Evolutionary conservation across 2,113 vertebrate species (phyloP).

Genomic region (Anthoscopus minutus): DNA sequence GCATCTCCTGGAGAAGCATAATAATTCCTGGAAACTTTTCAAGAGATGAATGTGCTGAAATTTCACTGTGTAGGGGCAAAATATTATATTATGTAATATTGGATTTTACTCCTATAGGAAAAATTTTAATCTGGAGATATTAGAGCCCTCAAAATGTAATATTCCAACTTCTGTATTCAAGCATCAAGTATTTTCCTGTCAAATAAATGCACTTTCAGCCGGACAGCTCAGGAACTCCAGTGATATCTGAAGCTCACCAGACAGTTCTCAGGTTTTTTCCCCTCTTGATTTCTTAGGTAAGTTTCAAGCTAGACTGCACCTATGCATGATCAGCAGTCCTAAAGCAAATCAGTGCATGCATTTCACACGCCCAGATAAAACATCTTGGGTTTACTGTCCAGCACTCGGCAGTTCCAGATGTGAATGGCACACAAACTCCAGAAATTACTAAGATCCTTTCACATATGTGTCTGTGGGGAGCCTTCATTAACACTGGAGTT

Average conservation of each 20-base stretch:
- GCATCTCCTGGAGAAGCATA: not conserved
- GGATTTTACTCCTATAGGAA: not conserved
- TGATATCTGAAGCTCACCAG: slow-evolving; percentile 14
- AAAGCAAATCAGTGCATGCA: not conserved
- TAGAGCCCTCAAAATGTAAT: slow-evolving; percentile 9
- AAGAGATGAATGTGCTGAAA: not conserved
- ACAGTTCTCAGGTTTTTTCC: not conserved
- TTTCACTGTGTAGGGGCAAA: slow-evolving; percentile 8
- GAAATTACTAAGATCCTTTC: not conserved
- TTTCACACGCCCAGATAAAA: not conserved
- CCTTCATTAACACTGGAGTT: not conserved
- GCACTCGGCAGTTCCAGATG: not conserved
- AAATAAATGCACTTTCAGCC: slow-evolving; percentile 10
- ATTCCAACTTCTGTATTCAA: slow-evolving; percentile 2
- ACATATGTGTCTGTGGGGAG: not conserved
- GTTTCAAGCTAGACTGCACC: not conserved
- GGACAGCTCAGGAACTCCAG: not conserved
- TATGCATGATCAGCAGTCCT: not conserved
- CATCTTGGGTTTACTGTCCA: not conserved
- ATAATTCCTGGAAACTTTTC: not conserved
- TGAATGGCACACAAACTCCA: not conserved
- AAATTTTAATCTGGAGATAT: slow-evolving; percentile 30
- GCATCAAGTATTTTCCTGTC: not conserved
- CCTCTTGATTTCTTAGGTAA: not conserved
- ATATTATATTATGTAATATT: not conserved